Evolutionary conservation across 2,888 invertebrate genomes (phyloP), one percentile per base, ranked within the genome.

Genomic region (Myopa testacea): DNA sequence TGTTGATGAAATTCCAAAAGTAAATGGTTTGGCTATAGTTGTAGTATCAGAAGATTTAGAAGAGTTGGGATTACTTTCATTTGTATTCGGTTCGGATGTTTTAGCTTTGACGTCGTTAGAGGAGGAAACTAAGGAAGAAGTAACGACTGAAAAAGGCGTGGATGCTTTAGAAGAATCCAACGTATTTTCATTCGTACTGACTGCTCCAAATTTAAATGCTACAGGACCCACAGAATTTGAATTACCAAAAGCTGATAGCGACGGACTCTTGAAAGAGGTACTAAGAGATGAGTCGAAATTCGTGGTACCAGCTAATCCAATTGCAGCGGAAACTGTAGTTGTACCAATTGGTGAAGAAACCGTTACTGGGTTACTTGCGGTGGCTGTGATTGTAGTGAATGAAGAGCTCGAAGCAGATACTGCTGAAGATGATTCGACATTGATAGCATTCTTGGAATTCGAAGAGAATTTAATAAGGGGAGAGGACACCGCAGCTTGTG

Each of bases 131-230:
- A 45, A 55, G 38, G 55, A 8, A 12, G 45, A 45, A n/a, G 78
- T 10, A 38, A 50, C 65, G 62, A 26, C 3, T 62, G 62, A 2
- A 26, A 77, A 71, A 26, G 75, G 16, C 14, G 45, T 50, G 26
- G 72, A 58, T 45, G 55, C 3, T 50, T 8, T 34, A 71, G 67
- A 37, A 4, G 19, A 19, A 16, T 16, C 14, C 12, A 52, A 37
- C 19, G 62, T 7, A 12, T 14, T 45, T n/a, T 26, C 19, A 45
- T 34, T 10, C 45, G 60, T 26, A 19, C 38, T 37, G 10, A 58
- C 45, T 45, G 45, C 45, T 38, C 75, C 63, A 67, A 80, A 79
- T 10, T 76, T 67, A 19, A 81, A 80, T 1, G 79, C 78, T 55
- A 4, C 7, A 34, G 45, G 10, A 45, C 7, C 7, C 6, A 45